Evolutionary conservation across 2,797 vertebrate genomes (phyloP), one percentile per base, ranked within the genome.

Genomic region (Iguana delicatissima): DNA sequence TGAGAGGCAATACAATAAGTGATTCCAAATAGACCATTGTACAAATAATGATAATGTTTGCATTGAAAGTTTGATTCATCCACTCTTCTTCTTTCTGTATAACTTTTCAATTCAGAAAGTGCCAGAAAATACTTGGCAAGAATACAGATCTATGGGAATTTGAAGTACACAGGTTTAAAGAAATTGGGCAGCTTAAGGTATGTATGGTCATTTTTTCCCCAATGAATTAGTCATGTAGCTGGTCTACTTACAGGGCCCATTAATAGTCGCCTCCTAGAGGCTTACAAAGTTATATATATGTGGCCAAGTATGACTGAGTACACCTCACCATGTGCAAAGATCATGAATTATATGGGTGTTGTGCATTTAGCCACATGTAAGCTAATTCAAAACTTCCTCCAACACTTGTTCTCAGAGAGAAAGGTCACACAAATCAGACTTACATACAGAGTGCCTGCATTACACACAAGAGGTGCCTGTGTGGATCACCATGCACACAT

Each of bases 91-190:
- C n/a, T 88, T 59, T 88, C 83, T 81, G 52, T 86, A 42, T 89
- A 94, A 10, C 94, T 93, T 93, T 96, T 89, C 26, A 20, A 94
- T 72, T 73, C 95, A 99, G 99, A 92, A 99, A 99, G 95, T 99
- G 99, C 95, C 99, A 99, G 96, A 99, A 99, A 95, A 99, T 99
- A 95, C 98, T 99, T 88, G 99, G 99, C 64, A 99, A 99, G 97
- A 99, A 99, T 97, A 99, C 99, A 98, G 98, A 99, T 87, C 97
- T 99, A 32, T 99, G 99, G 99, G 99, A 99, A 96, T 99, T 99
- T 94, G 98, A 99, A 97, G 99, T 99, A 42, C 99, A 99, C 96
- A 98, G 98, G 89, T 99, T 99, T 96, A 99, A 98, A 97, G 99
- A 98, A 96, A 99, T 99, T 88, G 99, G 98, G 62, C 99, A 99